Base-by-base conservation (phyloP, 2,113 vertebrate genomes). In the Eolophus roseicapilla region DNA sequence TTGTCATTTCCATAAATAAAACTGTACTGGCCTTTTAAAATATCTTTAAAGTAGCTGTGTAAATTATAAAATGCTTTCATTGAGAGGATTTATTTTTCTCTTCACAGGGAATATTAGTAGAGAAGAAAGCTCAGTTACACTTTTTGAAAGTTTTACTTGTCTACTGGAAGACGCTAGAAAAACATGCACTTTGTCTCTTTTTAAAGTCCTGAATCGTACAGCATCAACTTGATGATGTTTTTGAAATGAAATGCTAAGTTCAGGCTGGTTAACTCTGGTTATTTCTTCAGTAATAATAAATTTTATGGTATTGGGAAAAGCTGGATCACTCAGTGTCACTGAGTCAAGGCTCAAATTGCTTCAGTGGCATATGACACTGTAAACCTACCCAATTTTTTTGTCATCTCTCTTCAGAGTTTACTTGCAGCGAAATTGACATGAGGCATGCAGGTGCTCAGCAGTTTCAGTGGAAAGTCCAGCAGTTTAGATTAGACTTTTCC, bases 1-100 rank as follows among this genome's bases (percentile, higher is more conserved):
- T 62, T 90, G 27, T 62, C 6, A 80, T 90, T 86, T 93, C 47
- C 35, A 92, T 52, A 92, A 94, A 79, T 60, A 64, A 82, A 94
- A 74, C 1, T 35, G 19, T 49, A 59, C n/a, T 18, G 76, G 13
- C 5, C 20, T 88, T 92, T 96, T 64, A 37, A 92, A 41, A 53
- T 76, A 49, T 5, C 25, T 73, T 94, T 63, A 49, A 93, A 73
- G 33, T 11, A 79, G 8, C 11, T 55, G 3, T 43, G 11, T 73
- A 86, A 83, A 52, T 86, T 69, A 53, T 10, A 52, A 93, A 84
- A 85, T 83, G 68, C 68, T 77, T 78, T 69, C 3, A 60, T 24
- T 16, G 17, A 68, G 11, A 33, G 17, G 17, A 80, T 75, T 87
- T 90, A 39, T 41, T 79, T 85, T 93, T 31, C 13, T 84, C 25